A percentile compares a stretch with the other conserved stretches of the same genome.
These are phyloP conservation scores for Drosophila ficusphila DNA, from an alignment of 1,140 invertebrate species.

Conservation along the genomic window DNA sequence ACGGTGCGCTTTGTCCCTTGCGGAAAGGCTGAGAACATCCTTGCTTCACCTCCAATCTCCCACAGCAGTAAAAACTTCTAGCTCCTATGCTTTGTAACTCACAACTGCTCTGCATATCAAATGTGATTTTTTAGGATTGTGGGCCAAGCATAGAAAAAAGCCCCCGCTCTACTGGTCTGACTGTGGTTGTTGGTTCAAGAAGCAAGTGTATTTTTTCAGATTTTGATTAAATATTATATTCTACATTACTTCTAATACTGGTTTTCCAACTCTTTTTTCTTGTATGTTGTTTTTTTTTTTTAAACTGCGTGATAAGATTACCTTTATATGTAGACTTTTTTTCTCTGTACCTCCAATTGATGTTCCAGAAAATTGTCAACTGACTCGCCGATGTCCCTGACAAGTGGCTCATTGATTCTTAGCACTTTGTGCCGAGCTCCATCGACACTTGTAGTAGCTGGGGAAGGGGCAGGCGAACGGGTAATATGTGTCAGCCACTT, in stretches of 20 bases:
- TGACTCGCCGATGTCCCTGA: conserved; percentile 40
- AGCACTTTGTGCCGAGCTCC: conserved; percentile 42
- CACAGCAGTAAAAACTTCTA: conserved; percentile 38
- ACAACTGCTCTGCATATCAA: conserved; percentile 63
- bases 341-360: conserved; percentile 5
- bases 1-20: conserved; percentile 2
- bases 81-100: conserved; percentile 46
- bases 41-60: not conserved
- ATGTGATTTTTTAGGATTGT: no score
- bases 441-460: conserved; percentile 2
- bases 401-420: conserved; percentile 57
- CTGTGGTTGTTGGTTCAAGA: no score
- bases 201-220: no score
- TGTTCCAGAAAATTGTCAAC: conserved; percentile 29
- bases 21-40: not conserved
- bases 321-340: no score
- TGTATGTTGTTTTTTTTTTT: no score
- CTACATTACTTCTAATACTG: no score
- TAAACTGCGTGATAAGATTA: conserved; percentile 51
- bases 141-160: no score
- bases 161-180: no score
- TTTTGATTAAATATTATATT: no score
- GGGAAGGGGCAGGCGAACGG: conserved; percentile 33
- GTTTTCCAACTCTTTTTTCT: no score
- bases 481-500: conserved; percentile 38